Evolutionary conservation across 2,888 invertebrate species (phyloP), one percentile per base, ranked within the genome.

Genomic region (Rotaria socialis): DNA sequence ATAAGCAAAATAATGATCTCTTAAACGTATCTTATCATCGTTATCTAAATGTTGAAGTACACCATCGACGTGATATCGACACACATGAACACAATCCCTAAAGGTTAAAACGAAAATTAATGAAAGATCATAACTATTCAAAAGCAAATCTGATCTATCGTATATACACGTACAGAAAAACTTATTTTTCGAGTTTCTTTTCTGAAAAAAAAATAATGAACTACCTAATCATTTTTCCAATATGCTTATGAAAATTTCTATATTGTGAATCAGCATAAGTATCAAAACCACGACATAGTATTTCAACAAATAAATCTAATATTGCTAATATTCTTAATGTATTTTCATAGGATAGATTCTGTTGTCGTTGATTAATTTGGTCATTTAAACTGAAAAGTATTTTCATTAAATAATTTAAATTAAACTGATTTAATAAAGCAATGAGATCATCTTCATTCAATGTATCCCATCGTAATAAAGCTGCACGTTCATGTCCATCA

Each of bases 381-480:
- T 80, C 47, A 47, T 80, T 80, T 80, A 80, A 47, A 47, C n/a
- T 80, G 8, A 80, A 80, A n/a, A 80, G 47, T 80, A 80, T 22
- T 1, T 47, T 80, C 80, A 80, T 80, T 47, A 80, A 80, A 47
- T 80, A 80, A 80, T 80, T 80, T 80, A 80, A 80, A 47, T 80
- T 47, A 80, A 80, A 80, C n/a, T 80, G 80, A 47, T 80, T 43
- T 47, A 80, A 80, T 47, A 80, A 10, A 7, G 47, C 80, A 47
- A 80, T 80, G 11, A 80, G n/a, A 80, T 80, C 80, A 80, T 80
- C 80, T 80, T 80, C 80, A 47, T 80, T 80, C 24, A 80, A 80
- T 80, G 80, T 80, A 80, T 80, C 80, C 80, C 80, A 80, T 80
- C 80, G 3, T 47, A 80, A n/a, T 47, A 80, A n/a, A 10, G 80